Base-by-base conservation (phyloP, 2,797 vertebrate species). In the Gobio occitaniae region DNA sequence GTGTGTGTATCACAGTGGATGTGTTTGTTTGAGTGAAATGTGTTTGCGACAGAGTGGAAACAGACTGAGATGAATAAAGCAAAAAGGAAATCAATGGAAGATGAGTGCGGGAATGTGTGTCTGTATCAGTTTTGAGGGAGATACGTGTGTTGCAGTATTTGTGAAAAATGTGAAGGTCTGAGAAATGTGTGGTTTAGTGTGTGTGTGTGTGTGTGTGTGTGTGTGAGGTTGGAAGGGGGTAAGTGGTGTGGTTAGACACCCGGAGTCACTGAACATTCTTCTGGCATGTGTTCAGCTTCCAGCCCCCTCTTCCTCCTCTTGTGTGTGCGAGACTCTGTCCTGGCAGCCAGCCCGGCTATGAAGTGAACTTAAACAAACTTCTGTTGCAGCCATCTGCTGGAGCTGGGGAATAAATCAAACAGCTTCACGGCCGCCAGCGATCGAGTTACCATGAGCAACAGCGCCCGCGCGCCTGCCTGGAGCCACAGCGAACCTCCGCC, bases 361-460 rank as follows among this genome's bases (percentile, higher is more conserved):
- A 96, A 97, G 97, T 96, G 97, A 98, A 98, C 97, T 98, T 97
- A 98, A 98, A 98, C 97, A 98, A 97, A 97, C 97, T 97, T 96
- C 97, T 97, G 97, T 96, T 96, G 96, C 97, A 97, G 96, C 97
- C 97, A 99, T 98, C 97, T 98, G 97, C 97, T 97, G 95, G 96
- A 96, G 96, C 97, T 96, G 96, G 97, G 97, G 97, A 97, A 98
- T 97, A 98, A 98, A 97, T 98, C 97, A 97, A 97, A 97, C 97
- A 97, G 95, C 96, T 96, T 95, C 92, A 90, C 94, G 93, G 95
- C 95, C 90, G 93, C 94, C 95, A 94, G 94, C 92, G 95, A 96
- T 96, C 94, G 93, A 92, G 94, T 96, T 96, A 96, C 96, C 95
- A 96, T 96, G 95, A 96, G 95, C 90, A 92, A 93, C 91, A 92